phyloP scores from a whole-genome alignment of 2,888 invertebrate genomes.

The Sphecodes monilicornis region DNA sequence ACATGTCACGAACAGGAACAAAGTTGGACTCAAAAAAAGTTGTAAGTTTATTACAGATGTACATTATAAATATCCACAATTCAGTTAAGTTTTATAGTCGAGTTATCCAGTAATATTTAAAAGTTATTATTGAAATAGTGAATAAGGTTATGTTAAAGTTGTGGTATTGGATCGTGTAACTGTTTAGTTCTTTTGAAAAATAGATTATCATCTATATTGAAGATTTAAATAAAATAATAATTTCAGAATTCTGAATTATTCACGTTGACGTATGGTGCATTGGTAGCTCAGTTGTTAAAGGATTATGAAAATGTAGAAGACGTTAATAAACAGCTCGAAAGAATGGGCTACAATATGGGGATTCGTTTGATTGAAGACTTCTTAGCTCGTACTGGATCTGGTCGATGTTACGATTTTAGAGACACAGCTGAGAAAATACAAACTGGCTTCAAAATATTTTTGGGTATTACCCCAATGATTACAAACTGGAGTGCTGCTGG shows the following conservation, averaged over 20 bases:
- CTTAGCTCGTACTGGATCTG: constrained; percentile 94
- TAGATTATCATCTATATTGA: background rate
- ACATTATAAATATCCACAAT: background rate
- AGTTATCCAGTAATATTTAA: background rate
- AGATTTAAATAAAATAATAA: background rate
- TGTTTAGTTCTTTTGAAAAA: background rate
- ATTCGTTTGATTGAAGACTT: constrained; percentile 99
- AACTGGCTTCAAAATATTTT: constrained; percentile 87
- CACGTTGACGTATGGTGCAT: constrained; percentile 98
- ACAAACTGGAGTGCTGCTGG: constrained; percentile 97
- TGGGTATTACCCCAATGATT: constrained; percentile 96
- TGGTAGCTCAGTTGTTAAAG: constrained; percentile 98
- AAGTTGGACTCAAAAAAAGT: constrained; percentile 92
- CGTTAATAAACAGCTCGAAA: constrained; percentile 97
- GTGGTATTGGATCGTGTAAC: background rate
- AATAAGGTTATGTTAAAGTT: constrained; percentile 34
- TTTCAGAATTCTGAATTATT: constrained; percentile 97
- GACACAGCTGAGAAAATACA: constrained; percentile 99
- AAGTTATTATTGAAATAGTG: background rate
- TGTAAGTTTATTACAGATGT: constrained; percentile 85
- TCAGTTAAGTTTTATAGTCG: background rate
- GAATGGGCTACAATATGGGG: constrained; percentile 99
- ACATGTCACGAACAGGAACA: constrained; percentile 90
- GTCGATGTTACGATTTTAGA: constrained; percentile 96
- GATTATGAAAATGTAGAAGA: constrained; percentile 99